phyloP scores from a whole-genome alignment of 1,140 invertebrate genomes.

The Drosophila prosaltans region DNA sequence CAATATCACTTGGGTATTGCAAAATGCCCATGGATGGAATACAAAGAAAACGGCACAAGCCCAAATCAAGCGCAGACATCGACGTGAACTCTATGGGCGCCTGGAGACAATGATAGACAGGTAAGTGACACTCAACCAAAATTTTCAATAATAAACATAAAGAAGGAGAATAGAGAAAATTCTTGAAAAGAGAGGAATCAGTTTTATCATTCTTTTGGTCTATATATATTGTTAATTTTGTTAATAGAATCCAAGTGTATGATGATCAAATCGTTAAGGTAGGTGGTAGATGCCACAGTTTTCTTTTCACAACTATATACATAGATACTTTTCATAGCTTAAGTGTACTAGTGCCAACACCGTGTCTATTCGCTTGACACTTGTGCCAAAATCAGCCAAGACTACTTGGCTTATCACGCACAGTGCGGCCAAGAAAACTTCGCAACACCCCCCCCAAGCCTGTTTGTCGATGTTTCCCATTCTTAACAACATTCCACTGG shows the following conservation, averaged over 20 bases:
- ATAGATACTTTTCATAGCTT: slow-evolving; percentile 60
- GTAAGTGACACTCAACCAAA: slow-evolving; percentile 81
- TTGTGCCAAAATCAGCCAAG: slow-evolving; percentile 64
- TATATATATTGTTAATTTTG: no score
- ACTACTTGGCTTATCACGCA: slow-evolving; percentile 76
- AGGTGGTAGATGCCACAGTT: not conserved
- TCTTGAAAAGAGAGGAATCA: no score
- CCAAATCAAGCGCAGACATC: slow-evolving; percentile 85
- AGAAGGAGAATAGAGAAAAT: slow-evolving; percentile 1
- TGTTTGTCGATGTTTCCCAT: slow-evolving; percentile 41
- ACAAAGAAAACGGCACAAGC: slow-evolving; percentile 53
- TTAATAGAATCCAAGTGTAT: not conserved
- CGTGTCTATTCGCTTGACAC: slow-evolving; percentile 9
- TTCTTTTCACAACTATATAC: slow-evolving; percentile 45
- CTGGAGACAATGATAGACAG: slow-evolving; percentile 88
- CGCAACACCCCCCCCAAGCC: slow-evolving; percentile 55
- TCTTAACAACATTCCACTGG: not conserved
- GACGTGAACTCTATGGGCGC: slow-evolving; percentile 88
- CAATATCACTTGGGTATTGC: slow-evolving; percentile 86
- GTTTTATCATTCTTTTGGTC: no score
- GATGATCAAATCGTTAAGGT: slow-evolving; percentile 5
- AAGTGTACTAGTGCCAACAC: slow-evolving; percentile 30
- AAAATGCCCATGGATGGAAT: slow-evolving; percentile 82
- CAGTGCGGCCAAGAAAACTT: slow-evolving; percentile 62
- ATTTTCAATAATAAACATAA: not conserved